Evolutionary conservation across 2,888 invertebrate species (phyloP), one percentile per base, ranked within the genome.

Genomic region (Pardosa pseudoannulata): DNA sequence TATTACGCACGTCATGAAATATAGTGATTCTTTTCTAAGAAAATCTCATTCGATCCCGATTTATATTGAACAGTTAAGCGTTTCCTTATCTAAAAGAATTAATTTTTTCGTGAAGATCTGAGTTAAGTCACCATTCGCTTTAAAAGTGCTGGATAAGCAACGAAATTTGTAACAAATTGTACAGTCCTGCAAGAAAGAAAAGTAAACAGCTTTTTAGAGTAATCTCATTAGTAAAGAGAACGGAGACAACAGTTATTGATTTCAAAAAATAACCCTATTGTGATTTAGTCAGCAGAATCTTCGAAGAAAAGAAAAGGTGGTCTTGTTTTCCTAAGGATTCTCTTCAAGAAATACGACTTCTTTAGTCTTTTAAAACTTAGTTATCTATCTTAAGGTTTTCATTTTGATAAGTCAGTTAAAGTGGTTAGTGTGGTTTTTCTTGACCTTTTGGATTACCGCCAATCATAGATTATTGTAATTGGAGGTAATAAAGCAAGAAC

Each of bases 271-370:
- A 36, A 28, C 46, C 9, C 71, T 46, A 28, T n/a, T 36, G 23
- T 67, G 62, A 29, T 28, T 39, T n/a, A 64, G 81, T 81, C 81
- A 81, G 81, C 81, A 81, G 31, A 81, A 75, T 23, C 56, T 56
- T 16, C 23, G 11, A 70, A 29, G 50, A 70, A 50, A 6, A 56
- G 74, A 56, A 31, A 50, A 27, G 62, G 41, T 31, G 50, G 50
- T 23, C 23, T 74, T 75, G 70, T 70, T 75, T 81, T 81, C 70
- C 39, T 81, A 81, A 75, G 81, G 81, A 62, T 81, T 81, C 70
- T n/a, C 16, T 56, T 62, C 36, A 29, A 68, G 50, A 70, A 67
- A 74, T 74, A 81, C 56, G 75, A 75, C 75, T 75, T 81, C 81
- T 41, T 75, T 9, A 67, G 23, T 32, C 32, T 28, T 32, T 2